Percentiles rank a stretch among this genome's conserved stretches.
phyloP scores from a whole-genome alignment of 1,140 invertebrate species.

The Meloidogyne floridensis region DNA sequence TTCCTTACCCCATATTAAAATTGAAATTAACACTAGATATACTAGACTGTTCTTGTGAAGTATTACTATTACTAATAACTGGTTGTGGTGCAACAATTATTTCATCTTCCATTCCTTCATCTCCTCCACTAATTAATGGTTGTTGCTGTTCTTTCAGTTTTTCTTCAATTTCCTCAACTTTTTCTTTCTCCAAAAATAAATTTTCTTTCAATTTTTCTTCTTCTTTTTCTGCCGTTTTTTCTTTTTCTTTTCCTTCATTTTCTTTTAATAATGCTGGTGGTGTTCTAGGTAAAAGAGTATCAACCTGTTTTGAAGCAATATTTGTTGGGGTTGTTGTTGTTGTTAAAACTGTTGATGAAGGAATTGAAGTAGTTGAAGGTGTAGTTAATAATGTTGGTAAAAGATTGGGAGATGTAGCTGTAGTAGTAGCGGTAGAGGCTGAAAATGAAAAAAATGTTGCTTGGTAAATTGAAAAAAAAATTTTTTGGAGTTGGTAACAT shows the following conservation, averaged over 20 bases:
- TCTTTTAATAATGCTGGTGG: background rate
- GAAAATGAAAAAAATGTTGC: no score
- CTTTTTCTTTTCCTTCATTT: background rate
- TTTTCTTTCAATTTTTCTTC: background rate
- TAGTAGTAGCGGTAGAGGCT: no score
- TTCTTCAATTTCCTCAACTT: background rate
- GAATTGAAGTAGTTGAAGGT: no score
- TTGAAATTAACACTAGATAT: slow-evolving; percentile 18
- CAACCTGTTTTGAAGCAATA: background rate
- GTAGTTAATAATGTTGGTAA: no score
- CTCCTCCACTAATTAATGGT: background rate
- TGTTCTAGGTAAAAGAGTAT: background rate
- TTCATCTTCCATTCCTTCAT: slow-evolving; percentile 37
- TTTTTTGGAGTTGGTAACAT: no score
- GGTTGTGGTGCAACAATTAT: background rate
- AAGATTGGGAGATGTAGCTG: no score
- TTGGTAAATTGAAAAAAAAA: no score
- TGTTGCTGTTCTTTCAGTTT: background rate
- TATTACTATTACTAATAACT: background rate
- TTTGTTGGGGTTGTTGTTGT: background rate
- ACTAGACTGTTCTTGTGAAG: background rate
- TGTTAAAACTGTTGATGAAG: background rate
- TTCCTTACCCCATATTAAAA: background rate
- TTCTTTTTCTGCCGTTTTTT: slow-evolving; percentile 7
- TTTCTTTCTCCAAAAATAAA: background rate